phyloP scores from a whole-genome alignment of 2,797 vertebrate genomes.

The Chaetodon trifasciatus region DNA sequence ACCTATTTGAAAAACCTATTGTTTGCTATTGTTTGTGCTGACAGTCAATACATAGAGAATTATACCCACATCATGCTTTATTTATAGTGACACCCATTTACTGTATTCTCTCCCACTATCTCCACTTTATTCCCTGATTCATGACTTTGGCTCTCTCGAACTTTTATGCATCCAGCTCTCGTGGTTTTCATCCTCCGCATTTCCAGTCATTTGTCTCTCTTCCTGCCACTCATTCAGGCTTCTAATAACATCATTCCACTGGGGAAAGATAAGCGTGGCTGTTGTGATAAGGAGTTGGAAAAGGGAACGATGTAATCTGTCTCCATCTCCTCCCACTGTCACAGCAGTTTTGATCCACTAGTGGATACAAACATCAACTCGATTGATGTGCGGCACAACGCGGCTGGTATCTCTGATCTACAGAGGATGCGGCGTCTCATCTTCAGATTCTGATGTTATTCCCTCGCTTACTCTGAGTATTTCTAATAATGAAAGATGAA shows the following conservation, averaged over 20 bases:
- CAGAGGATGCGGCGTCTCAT: slow-evolving; percentile 33
- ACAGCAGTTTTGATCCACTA: slow-evolving; percentile 58
- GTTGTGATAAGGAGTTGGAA: slow-evolving; percentile 69
- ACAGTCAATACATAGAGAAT: neutral
- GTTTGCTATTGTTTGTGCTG: neutral
- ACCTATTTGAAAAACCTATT: neutral
- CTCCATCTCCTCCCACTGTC: slow-evolving; percentile 67
- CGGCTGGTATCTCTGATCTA: slow-evolving; percentile 47
- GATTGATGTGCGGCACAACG: slow-evolving; percentile 42
- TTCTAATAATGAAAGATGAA: slow-evolving; percentile 26
- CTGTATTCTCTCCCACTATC: slow-evolving; percentile 7
- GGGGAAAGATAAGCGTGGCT: slow-evolving; percentile 66
- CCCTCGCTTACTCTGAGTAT: neutral
- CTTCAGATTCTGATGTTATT: slow-evolving; percentile 28
- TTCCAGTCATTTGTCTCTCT: slow-evolving; percentile 45
- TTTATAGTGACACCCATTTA: neutral
- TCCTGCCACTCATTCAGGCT: slow-evolving; percentile 32
- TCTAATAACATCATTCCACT: slow-evolving; percentile 57
- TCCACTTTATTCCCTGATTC: slow-evolving; percentile 25
- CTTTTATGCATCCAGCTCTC: slow-evolving; percentile 38
- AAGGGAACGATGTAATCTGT: slow-evolving; percentile 66
- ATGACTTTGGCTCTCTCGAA: slow-evolving; percentile 41
- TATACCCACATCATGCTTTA: slow-evolving; percentile 2
- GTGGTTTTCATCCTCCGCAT: slow-evolving; percentile 33
- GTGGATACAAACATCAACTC: slow-evolving; percentile 49